Evolutionary conservation across 1,140 invertebrate species (phyloP), one percentile per base, ranked within the genome.

Genomic region (Agrypnia vestita): DNA sequence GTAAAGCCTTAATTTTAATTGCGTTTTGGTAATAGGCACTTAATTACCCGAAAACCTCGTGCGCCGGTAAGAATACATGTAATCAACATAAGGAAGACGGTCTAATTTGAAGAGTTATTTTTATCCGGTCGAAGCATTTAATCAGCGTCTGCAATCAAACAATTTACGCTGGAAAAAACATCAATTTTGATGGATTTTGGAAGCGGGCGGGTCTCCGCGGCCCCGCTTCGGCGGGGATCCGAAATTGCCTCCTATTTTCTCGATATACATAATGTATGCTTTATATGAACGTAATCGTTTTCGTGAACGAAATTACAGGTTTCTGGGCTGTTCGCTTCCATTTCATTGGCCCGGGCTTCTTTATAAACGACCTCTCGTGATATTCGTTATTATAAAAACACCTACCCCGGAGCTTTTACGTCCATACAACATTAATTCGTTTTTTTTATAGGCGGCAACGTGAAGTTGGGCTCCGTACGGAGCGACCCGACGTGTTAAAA

Each of bases 261-360:
- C 61, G 43, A 77, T 77, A 77, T 49, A 74, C 51, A 74, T 74
- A 74, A 74, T 74, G 71, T 74, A 74, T 74, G 35, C 62, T 78
- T 75, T 82, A 77, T 74, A 71, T 74, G 76, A 17, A 75, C 59
- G 80, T 82, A 82, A 82, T 82, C 80, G 80, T 72, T 82, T 82
- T 82, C 81, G 77, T 82, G 81, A 82, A 82, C 81, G 55, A 82
- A 82, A 82, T 82, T 82, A 82, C 81, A 82, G 81, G 81, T 82
- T 79, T 79, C 76, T 76, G 77, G 81, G 73, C 73, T 67, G 81
- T 21, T 71, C 81, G 81, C 81, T 82, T 82, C 81, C 81, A 82
- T 82, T 82, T 82, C 81, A 82, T 82, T 82, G 81, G 81, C 67
- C 78, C 74, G 76, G 73, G 81, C 81, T 82, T 77, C 81, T 82